phyloP scores from a whole-genome alignment of 2,113 vertebrate species.

The Myanophis thanlyinensis region DNA sequence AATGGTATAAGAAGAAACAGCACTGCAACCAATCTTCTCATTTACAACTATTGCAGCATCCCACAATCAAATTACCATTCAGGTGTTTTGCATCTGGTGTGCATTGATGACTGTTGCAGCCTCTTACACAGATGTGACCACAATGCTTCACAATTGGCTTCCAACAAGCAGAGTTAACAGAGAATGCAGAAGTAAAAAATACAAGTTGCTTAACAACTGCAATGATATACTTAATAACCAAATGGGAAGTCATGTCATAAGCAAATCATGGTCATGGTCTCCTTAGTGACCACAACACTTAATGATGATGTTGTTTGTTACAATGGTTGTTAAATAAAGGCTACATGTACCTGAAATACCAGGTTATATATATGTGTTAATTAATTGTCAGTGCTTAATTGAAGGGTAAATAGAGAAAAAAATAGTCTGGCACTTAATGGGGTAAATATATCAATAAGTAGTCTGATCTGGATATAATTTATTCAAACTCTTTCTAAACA shows the following conservation, averaged over 20 bases:
- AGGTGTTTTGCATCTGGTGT: background rate
- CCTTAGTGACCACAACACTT: background rate
- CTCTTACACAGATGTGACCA: background rate
- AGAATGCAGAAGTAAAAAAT: background rate
- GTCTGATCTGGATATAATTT: constrained; percentile 14
- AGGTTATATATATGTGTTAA: constrained; percentile 45
- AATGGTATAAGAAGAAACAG: background rate
- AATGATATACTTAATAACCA: background rate
- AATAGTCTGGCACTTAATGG: constrained; percentile 26
- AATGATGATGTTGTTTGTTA: background rate
- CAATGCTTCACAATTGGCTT: background rate
- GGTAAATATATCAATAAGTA: constrained; percentile 18
- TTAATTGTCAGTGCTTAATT: constrained; percentile 54
- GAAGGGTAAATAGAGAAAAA: background rate
- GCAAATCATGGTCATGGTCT: background rate
- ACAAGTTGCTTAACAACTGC: background rate
- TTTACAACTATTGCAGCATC: background rate
- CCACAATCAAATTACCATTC: background rate
- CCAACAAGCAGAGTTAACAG: background rate
- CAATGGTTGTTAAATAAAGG: background rate
- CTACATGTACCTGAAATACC: constrained; percentile 22
- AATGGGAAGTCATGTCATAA: background rate
- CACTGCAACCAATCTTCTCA: background rate
- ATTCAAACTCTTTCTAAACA: constrained; percentile 33
- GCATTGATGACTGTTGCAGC: background rate